These are phyloP conservation scores for Cremastinae sp. DNA, from an alignment of 2,888 invertebrate species.

Conservation along the genomic window DNA sequence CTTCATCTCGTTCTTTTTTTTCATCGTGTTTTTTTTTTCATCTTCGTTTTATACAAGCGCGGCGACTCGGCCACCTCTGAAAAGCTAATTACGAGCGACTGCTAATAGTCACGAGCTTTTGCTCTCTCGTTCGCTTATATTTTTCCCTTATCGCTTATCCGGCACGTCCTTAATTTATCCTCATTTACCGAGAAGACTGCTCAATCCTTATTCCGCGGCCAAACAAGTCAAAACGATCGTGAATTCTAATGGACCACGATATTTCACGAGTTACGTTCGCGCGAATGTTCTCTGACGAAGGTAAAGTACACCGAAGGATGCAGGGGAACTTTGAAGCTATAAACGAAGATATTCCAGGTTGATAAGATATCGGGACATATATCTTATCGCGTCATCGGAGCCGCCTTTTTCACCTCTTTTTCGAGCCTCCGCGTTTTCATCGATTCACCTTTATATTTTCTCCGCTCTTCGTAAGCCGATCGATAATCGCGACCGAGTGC, in stretches of 20 bases:
- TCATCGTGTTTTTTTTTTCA: neutral
- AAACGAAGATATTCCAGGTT: constrained; percentile 8
- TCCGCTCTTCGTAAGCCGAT: neutral
- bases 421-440: neutral
- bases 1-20: constrained; percentile 6
- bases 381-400: constrained; percentile 27
- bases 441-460: neutral
- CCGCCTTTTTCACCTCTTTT: neutral
- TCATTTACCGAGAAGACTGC: constrained; percentile 49
- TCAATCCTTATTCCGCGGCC: constrained; percentile 43
- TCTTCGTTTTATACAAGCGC: constrained; percentile 39
- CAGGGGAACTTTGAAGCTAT: constrained; percentile 10
- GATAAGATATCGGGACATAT: constrained; percentile 49
- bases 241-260: constrained; percentile 48
- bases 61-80: constrained; percentile 54
- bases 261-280: constrained; percentile 25
- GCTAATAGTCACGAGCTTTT: constrained; percentile 54
- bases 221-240: constrained; percentile 9
- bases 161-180: constrained; percentile 50
- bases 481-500: constrained; percentile 52
- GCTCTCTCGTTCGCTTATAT: constrained; percentile 38
- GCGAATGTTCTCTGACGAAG: neutral
- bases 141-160: constrained; percentile 44
- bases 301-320: neutral
- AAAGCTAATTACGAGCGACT: constrained; percentile 53